These are phyloP conservation scores for Ictalurus furcatus DNA, from an alignment of 2,113 vertebrate genomes.

Conservation along the genomic window DNA sequence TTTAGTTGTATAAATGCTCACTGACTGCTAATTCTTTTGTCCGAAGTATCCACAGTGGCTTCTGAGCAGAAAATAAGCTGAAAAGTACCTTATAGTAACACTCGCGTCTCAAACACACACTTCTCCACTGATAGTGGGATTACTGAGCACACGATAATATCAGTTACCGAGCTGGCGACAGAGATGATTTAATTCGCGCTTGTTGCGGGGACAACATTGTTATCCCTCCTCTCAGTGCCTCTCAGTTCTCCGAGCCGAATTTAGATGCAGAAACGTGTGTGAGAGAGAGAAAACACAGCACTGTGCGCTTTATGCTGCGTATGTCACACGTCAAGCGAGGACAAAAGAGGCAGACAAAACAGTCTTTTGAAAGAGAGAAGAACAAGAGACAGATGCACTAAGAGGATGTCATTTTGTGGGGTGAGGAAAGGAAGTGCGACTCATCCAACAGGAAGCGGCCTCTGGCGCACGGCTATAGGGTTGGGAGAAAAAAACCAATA, in stretches of 20 bases:
- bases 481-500: background rate
- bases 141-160: slow-evolving; percentile 37
- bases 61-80: background rate
- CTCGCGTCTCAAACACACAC: too few relatives aligned
- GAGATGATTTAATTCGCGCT: slow-evolving; percentile 56
- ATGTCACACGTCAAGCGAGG: slow-evolving; percentile 32
- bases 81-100: background rate
- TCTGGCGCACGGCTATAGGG: background rate
- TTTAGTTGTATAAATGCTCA: background rate
- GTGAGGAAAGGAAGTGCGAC: slow-evolving; percentile 23
- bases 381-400: slow-evolving; percentile 29
- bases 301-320: background rate
- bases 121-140: background rate
- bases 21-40: background rate
- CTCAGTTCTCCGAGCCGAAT: background rate
- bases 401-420: slow-evolving; percentile 34
- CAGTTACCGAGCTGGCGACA: slow-evolving; percentile 53
- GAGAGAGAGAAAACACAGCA: slow-evolving; percentile 29
- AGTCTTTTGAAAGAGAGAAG: slow-evolving; percentile 31
- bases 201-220: slow-evolving; percentile 53
- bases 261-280: background rate
- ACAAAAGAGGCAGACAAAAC: slow-evolving; percentile 44
- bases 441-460: background rate
- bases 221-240: slow-evolving; percentile 24
- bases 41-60: background rate